A percentile compares a stretch with the other conserved stretches of the same genome.
Conservation (phyloP, 2,888 invertebrate species). For the Agrochola circellaris region DNA sequence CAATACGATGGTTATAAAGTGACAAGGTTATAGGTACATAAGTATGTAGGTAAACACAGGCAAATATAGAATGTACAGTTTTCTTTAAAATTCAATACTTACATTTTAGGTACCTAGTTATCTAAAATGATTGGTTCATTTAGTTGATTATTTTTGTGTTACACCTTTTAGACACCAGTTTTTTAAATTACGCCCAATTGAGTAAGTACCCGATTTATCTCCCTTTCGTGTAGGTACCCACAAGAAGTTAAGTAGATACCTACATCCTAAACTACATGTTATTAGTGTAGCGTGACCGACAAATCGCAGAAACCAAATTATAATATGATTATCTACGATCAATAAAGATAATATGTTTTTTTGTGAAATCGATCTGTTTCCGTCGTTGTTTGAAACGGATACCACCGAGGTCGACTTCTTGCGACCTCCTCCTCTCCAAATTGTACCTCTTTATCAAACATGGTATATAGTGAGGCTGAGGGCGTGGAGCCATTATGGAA, state of each 20-base stretch:
- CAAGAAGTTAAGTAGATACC: neutral
- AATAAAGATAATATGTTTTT: constrained; percentile 67
- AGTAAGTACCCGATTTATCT: neutral
- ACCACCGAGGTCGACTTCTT: constrained; percentile 80
- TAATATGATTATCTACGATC: constrained; percentile 57
- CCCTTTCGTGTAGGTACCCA: constrained; percentile 38
- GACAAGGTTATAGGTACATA: neutral
- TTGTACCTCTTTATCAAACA: constrained; percentile 16
- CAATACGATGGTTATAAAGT: neutral
- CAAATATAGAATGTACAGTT: neutral
- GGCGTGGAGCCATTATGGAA: neutral
- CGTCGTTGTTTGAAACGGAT: constrained; percentile 81
- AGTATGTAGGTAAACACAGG: neutral
- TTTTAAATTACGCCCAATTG: constrained; percentile 9
- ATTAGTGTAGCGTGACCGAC: constrained; percentile 56
- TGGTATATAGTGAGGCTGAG: constrained; percentile 5
- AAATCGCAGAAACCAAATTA: constrained; percentile 51
- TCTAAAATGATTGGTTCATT: neutral
- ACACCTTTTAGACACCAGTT: neutral
- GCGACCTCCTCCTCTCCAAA: constrained; percentile 56
- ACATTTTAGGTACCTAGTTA: too few species aligned
- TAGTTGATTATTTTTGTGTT: neutral
- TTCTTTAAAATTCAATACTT: neutral
- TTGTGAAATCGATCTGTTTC: constrained; percentile 77
- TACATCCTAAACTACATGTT: constrained; percentile 21